Percentiles rank a stretch among this genome's conserved stretches.
phyloP scores from a whole-genome alignment of 2,113 vertebrate species.

The Siphamia tubifer region DNA sequence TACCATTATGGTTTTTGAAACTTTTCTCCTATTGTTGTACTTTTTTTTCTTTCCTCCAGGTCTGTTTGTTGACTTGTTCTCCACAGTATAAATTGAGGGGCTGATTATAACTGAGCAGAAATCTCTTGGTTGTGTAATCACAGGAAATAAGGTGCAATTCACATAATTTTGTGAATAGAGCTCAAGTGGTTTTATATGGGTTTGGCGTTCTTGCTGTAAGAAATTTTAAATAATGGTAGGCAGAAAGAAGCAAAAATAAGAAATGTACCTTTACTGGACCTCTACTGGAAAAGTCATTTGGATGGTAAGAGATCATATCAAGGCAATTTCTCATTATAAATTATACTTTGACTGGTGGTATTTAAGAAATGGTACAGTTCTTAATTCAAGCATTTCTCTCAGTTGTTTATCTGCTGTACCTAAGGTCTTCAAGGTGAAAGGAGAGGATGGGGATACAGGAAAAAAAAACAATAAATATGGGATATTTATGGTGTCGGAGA shows the following conservation, averaged over 20 bases:
- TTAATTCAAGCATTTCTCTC: no score
- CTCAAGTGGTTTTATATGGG: neutral
- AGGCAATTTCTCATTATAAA: no score
- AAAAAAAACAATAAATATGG: neutral
- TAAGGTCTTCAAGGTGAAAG: no score
- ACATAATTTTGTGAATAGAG: neutral
- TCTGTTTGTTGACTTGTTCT: neutral
- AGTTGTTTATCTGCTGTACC: no score
- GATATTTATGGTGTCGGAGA: slow-evolving; percentile 34
- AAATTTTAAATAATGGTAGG: neutral
- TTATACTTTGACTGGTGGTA: no score
- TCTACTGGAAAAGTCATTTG: no score
- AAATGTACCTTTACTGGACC: neutral
- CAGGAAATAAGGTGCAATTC: no score
- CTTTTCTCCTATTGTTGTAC: neutral
- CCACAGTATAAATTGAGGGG: no score
- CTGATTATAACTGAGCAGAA: neutral
- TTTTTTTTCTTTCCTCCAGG: neutral
- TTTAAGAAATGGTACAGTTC: no score
- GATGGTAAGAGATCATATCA: no score
- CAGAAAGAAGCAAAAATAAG: neutral
- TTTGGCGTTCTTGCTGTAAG: neutral
- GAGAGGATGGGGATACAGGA: neutral
- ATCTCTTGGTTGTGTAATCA: no score
- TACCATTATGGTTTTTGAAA: neutral